These are phyloP conservation scores for Lampris megalopsis DNA, from an alignment of 2,113 vertebrate species.

Conservation along the genomic window DNA sequence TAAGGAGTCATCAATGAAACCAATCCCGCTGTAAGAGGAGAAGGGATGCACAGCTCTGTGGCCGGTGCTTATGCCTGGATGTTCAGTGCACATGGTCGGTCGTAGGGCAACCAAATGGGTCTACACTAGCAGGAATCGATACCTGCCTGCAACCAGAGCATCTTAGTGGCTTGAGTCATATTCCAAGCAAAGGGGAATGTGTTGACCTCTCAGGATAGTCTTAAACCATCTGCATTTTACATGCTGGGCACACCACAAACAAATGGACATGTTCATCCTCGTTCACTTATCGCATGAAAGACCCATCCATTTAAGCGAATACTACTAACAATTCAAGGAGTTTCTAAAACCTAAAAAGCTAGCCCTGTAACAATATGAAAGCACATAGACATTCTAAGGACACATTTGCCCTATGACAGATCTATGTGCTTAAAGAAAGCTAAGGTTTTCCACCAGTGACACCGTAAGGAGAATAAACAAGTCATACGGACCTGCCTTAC, in stretches of 20 bases:
- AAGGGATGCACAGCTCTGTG: slow-evolving; percentile 17
- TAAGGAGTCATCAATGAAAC: slow-evolving; percentile 28
- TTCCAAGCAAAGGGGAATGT: slow-evolving; percentile 52
- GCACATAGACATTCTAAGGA: slow-evolving; percentile 61
- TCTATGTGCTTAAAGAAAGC: slow-evolving; percentile 57
- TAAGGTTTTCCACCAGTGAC: slow-evolving; percentile 50
- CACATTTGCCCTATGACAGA: slow-evolving; percentile 72
- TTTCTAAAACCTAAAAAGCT: neutral
- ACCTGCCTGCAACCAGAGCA: slow-evolving; percentile 30
- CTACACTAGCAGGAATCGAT: slow-evolving; percentile 38
- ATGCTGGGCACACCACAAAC: slow-evolving; percentile 20
- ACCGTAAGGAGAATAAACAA: slow-evolving; percentile 50
- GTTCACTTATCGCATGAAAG: slow-evolving; percentile 11
- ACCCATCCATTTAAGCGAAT: neutral
- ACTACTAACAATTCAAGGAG: neutral
- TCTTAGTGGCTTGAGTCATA: slow-evolving; percentile 38
- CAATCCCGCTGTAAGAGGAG: slow-evolving; percentile 24
- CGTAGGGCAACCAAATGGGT: slow-evolving; percentile 25
- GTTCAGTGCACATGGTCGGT: slow-evolving; percentile 51
- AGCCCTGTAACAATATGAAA: slow-evolving; percentile 39
- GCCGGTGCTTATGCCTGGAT: slow-evolving; percentile 65
- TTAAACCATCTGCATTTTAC: slow-evolving; percentile 1
- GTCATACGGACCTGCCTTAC: slow-evolving; percentile 51
- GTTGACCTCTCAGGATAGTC: slow-evolving; percentile 27
- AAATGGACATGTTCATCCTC: slow-evolving; percentile 32